These are phyloP conservation scores for Zoanthus sociatus DNA, from an alignment of 92 coral and sea anemone species.

Conservation along the genomic window DNA sequence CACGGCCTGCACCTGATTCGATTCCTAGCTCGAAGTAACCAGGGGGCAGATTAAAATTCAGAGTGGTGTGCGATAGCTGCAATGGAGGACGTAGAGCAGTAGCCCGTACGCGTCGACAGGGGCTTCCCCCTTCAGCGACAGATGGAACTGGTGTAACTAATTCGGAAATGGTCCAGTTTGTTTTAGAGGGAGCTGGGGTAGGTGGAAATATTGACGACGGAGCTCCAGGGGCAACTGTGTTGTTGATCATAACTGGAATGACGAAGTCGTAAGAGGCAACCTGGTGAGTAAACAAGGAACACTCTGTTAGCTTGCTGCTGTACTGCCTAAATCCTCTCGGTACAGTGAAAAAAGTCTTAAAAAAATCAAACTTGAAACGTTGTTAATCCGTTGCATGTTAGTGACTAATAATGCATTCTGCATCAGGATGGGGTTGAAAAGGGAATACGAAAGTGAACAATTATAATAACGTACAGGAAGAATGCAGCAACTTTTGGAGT, in stretches of 20 bases:
- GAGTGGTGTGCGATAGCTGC: conserved; percentile 85
- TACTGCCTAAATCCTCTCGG: no score
- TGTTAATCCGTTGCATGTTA: no score
- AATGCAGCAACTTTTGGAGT: no score
- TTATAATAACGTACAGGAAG: no score
- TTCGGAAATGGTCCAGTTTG: conserved; percentile 99
- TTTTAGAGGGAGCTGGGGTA: conserved; percentile 94
- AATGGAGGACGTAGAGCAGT: conserved; percentile 95
- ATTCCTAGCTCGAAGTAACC: conserved; percentile 96
- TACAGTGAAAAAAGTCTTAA: no score
- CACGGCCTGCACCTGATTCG: conserved; percentile 98
- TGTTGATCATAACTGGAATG: conserved; percentile 97
- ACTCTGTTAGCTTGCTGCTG: no score
- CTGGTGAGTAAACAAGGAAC: conserved; percentile 36
- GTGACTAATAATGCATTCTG: no score
- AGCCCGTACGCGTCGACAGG: conserved; percentile 94
- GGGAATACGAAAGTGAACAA: no score
- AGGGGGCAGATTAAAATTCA: conserved; percentile 90
- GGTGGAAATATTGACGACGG: conserved; percentile 94
- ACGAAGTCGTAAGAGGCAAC: conserved; percentile 96
- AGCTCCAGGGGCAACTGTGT: conserved; percentile 93
- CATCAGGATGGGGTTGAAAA: no score
- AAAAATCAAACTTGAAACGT: no score
- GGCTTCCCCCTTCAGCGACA: conserved; percentile 78
- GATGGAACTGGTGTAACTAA: conserved; percentile 92